phyloP scores from a whole-genome alignment of 30 jellyfish, hydroid and myxozoan species.

The Hydra vulgaris region DNA sequence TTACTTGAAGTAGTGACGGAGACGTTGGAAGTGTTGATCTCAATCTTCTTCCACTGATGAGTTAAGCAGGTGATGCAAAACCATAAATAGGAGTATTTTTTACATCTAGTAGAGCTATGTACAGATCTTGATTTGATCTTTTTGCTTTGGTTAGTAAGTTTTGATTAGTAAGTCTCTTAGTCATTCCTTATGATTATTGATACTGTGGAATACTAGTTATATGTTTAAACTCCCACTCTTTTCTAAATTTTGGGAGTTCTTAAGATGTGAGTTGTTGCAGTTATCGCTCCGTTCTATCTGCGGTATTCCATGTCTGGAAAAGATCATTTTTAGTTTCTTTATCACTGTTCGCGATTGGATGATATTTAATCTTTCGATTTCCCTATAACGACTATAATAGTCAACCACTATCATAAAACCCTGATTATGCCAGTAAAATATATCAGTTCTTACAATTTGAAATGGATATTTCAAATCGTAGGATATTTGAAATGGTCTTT shows the following conservation, averaged over 20 bases:
- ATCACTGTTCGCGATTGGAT: too few species aligned
- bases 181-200: not conserved
- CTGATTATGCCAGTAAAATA: too few species aligned
- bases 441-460: too few species aligned
- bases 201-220: conserved; percentile 2
- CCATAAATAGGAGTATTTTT: not conserved
- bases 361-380: too few species aligned
- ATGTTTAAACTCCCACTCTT: conserved; percentile 17
- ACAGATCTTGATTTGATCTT: not conserved
- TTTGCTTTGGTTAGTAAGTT: not conserved
- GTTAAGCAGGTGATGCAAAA: conserved; percentile 56
- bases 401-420: too few species aligned
- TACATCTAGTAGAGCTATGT: not conserved
- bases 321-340: not conserved
- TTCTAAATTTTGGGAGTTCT: conserved; percentile 1
- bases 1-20: not conserved
- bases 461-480: too few species aligned
- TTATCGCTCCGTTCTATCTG: conserved; percentile 7
- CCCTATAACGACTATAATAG: too few species aligned
- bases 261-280: conserved; percentile 1
- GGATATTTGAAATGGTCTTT: not conserved
- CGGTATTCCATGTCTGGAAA: conserved; percentile 21
- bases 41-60: conserved; percentile 25
- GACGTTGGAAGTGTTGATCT: too few species aligned
- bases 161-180: not conserved